phyloP scores from a whole-genome alignment of 2,888 invertebrate genomes.

The Phortica magna region DNA sequence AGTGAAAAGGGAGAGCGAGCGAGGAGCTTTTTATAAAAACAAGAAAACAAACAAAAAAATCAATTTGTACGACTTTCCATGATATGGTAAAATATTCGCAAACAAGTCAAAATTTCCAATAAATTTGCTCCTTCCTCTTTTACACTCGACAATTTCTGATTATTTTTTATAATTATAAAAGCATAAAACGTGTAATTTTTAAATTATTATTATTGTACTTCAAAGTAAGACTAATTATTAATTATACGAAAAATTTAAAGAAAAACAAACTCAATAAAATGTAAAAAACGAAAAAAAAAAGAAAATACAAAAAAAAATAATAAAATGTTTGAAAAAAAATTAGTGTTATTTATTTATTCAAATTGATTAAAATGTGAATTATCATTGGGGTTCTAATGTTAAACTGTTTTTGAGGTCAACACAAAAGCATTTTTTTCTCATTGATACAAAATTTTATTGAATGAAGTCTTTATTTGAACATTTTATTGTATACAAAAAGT shows the following conservation, averaged over 20 bases:
- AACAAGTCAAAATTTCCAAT: constrained; percentile 30
- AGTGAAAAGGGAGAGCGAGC: no score
- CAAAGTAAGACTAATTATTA: constrained; percentile 76
- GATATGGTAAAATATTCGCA: constrained; percentile 39
- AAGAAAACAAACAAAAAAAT: background rate
- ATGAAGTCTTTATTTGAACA: background rate
- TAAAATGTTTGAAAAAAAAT: constrained; percentile 54
- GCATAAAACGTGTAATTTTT: constrained; percentile 58
- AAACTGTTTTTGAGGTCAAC: no score
- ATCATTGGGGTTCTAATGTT: no score
- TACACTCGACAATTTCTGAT: constrained; percentile 39
- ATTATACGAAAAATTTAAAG: constrained; percentile 50
- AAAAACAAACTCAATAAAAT: constrained; percentile 46
- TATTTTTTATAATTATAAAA: constrained; percentile 42
- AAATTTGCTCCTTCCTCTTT: constrained; percentile 37
- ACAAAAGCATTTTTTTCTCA: background rate
- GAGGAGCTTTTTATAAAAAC: no score
- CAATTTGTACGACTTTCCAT: constrained; percentile 37
- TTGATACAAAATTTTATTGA: background rate
- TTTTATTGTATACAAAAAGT: background rate
- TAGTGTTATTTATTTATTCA: no score
- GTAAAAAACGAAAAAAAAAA: constrained; percentile 43
- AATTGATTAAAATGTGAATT: no score
- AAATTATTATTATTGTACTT: constrained; percentile 76
- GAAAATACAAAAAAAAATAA: constrained; percentile 46